These are phyloP conservation scores for Rhagologus leucostigma DNA, from an alignment of 2,113 vertebrate genomes.

Conservation along the genomic window DNA sequence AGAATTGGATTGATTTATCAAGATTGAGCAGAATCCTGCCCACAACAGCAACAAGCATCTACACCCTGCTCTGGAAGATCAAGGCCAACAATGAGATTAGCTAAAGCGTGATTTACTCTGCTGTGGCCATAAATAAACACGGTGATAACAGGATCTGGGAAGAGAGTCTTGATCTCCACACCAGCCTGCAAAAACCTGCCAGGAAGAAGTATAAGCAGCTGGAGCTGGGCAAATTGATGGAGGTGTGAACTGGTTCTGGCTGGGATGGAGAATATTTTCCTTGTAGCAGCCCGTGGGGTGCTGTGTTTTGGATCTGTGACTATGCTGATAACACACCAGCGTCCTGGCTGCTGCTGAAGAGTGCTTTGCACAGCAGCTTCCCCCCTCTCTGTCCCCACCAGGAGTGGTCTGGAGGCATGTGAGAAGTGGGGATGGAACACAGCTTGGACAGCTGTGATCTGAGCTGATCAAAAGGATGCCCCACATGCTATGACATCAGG, in stretches of 20 bases:
- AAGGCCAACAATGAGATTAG: neutral
- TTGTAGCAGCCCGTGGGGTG: accelerated
- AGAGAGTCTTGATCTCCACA: neutral
- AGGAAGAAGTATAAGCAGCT: neutral
- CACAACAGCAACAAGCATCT: neutral
- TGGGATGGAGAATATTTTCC: neutral
- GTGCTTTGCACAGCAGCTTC: neutral
- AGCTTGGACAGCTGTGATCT: neutral
- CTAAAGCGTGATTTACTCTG: neutral
- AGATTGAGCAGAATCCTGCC: neutral
- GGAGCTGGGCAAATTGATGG: neutral
- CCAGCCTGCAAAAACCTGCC: neutral
- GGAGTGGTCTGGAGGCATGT: neutral
- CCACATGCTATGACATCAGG: neutral
- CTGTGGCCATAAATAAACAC: neutral
- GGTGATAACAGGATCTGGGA: neutral
- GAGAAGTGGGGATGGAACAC: neutral
- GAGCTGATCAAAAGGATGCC: neutral
- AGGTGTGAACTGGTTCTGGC: neutral
- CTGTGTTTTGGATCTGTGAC: neutral
- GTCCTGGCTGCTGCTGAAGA: neutral
- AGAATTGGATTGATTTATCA: neutral
- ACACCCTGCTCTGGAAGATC: neutral
- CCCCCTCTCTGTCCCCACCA: neutral
- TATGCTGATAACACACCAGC: accelerated